Conservation (phyloP, 2,797 vertebrate species). For the Gambelia wislizenii region DNA sequence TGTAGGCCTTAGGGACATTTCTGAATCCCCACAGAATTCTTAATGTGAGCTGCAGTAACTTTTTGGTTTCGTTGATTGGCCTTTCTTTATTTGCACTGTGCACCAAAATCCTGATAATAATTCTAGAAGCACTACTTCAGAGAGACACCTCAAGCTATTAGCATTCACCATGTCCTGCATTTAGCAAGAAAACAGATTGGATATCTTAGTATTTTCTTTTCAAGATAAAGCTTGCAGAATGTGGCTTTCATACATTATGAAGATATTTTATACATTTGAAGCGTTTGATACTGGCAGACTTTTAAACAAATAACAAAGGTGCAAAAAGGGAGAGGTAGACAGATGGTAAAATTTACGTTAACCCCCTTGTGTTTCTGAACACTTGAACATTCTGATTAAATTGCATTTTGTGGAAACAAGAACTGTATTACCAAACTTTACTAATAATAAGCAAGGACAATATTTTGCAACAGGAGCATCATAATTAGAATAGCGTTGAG, state of each 20-base stretch:
- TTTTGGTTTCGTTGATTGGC: conserved; percentile 6
- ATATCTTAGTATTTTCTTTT: not conserved
- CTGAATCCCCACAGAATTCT: conserved; percentile 20
- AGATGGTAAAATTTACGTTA: conserved; percentile 22
- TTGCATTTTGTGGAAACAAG: conserved; percentile 7
- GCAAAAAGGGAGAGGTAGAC: not conserved
- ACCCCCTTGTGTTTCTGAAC: not conserved
- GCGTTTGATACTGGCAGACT: not conserved
- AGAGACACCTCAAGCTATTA: conserved; percentile 18
- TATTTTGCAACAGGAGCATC: conserved; percentile 26
- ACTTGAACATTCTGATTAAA: not conserved
- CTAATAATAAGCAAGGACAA: not conserved
- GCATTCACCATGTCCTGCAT: conserved; percentile 17
- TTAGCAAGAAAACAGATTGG: conserved; percentile 38
- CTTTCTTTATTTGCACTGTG: conserved; percentile 37
- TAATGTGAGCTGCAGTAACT: conserved; percentile 9
- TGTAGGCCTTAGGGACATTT: conserved; percentile 25
- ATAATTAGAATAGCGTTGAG: conserved; percentile 13
- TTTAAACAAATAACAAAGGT: not conserved
- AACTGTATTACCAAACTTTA: conserved; percentile 20
- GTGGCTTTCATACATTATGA: conserved; percentile 21
- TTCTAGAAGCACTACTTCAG: conserved; percentile 34
- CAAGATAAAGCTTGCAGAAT: not conserved
- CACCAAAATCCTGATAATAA: conserved; percentile 55
- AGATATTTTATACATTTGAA: conserved; percentile 28